A percentile compares a stretch with the other conserved stretches of the same genome.
phyloP scores from a whole-genome alignment of 2,797 vertebrate genomes.

The Anguilla marmorata region DNA sequence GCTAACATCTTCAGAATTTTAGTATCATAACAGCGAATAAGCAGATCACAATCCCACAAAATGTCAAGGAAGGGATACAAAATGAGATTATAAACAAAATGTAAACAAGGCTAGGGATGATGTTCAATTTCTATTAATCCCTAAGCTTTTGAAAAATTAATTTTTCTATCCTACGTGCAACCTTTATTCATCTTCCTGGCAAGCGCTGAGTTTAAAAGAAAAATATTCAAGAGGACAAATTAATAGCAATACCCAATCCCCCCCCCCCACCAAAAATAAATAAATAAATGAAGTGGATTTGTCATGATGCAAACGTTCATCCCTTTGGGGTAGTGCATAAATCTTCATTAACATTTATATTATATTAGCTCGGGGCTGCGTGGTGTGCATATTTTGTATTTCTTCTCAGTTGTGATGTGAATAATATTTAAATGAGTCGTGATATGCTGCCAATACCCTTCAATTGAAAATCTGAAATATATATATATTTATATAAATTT shows the following conservation, averaged over 20 bases:
- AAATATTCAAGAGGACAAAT: conserved; percentile 31
- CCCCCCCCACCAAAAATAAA: conserved; percentile 14
- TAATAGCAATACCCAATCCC: conserved; percentile 45
- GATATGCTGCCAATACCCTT: conserved; percentile 52
- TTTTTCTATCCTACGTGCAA: conserved; percentile 25
- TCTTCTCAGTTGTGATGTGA: conserved; percentile 58
- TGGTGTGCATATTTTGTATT: conserved; percentile 64
- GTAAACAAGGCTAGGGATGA: conserved; percentile 26
- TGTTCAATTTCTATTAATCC: conserved; percentile 20
- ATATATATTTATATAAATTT: conserved; percentile 34
- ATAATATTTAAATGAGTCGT: conserved; percentile 64
- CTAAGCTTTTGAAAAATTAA: conserved; percentile 24
- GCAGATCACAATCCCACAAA: conserved; percentile 42
- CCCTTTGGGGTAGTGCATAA: conserved; percentile 58
- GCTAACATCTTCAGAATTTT: conserved; percentile 43
- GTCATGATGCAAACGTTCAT: conserved; percentile 61
- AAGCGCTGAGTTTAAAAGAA: conserved; percentile 34
- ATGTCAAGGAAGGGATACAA: conserved; percentile 38
- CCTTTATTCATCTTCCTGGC: conserved; percentile 42
- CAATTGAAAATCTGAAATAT: conserved; percentile 35
- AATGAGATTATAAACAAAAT: conserved; percentile 31
- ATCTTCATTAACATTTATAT: conserved; percentile 79
- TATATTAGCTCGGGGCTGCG: conserved; percentile 69
- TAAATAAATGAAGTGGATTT: conserved; percentile 51
- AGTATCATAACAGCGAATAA: conserved; percentile 38